phyloP scores from a whole-genome alignment of 2,888 invertebrate species.

The Branchipolynoe longqiensis region DNA sequence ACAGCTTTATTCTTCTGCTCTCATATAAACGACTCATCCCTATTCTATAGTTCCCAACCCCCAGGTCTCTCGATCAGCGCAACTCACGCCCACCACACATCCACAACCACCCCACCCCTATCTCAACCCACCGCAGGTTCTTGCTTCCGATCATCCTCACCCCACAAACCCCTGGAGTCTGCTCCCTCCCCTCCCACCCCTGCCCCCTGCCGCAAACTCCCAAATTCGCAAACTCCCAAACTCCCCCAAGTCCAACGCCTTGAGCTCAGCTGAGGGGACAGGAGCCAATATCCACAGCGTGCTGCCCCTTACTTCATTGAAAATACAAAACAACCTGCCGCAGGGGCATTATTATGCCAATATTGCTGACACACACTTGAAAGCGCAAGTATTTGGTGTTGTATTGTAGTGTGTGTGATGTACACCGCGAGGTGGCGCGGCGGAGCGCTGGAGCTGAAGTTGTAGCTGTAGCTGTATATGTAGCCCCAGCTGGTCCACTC shows the following conservation, averaged over 20 bases:
- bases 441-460: too few species aligned
- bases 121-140: background rate
- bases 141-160: background rate
- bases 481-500: too few species aligned
- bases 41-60: too few species aligned
- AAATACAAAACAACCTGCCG: slow-evolving; percentile 12
- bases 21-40: too few species aligned
- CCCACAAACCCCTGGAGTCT: background rate
- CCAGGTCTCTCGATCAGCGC: background rate
- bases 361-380: background rate
- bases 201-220: background rate
- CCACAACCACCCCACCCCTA: background rate
- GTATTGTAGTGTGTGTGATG: background rate
- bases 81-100: slow-evolving; percentile 5
- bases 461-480: too few species aligned
- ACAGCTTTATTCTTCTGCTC: too few species aligned
- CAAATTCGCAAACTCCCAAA: background rate
- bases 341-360: background rate
- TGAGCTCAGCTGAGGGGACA: too few species aligned
- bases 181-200: background rate
- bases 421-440: background rate
- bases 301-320: background rate
- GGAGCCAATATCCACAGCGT: slow-evolving; percentile 10
- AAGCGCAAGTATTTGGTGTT: background rate
- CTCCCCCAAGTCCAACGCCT: background rate